Base-by-base conservation (phyloP, 2,797 vertebrate species). In the Anguilla marmorata region DNA sequence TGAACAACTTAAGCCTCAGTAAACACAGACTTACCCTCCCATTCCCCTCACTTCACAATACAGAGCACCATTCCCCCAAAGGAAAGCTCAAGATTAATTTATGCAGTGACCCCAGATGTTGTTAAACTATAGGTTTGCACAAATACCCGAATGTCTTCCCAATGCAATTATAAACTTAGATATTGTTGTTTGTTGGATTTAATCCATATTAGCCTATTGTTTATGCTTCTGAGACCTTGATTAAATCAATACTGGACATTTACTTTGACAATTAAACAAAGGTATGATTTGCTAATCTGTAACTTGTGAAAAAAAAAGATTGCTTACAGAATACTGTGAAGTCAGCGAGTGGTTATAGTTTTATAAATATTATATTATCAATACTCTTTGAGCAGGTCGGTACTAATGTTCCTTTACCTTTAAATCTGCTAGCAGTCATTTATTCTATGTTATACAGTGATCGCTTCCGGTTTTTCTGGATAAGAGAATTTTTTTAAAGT, bases 1-100 rank as follows among this genome's bases (percentile, higher is more conserved):
- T 85, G 84, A 84, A 89, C 89, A 89, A 72, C 85, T 83, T 72
- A 66, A 87, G 48, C 88, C 85, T 87, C 89, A 87, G 84, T 88
- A 87, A 89, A 88, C 86, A 88, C 86, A 88, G 24, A 85, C 86
- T 56, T 45, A 7, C 33, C 45, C 74, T 5, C 45, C 74, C 37
- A 45, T 76, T 21, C 33, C 16, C 3, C 74, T 41, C 33, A 79
- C 11, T 79, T 45, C 74, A 37, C 33, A 16, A 14, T 45, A 19
- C 74, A 79, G 30, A 41, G 74, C 74, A 6, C 37, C 2, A 37
- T 41, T 37, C 19, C 37, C 33, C 11, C 33, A 37, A 79, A 37
- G 74, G 37, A 79, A 79, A 7, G 4, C 37, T 79, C 37, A 41
- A 41, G 9, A 33, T 33, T 37, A 30, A 74, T 9, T 30, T 41